phyloP scores from a whole-genome alignment of 2,888 invertebrate genomes.

The Trissoscelio sp. region DNA sequence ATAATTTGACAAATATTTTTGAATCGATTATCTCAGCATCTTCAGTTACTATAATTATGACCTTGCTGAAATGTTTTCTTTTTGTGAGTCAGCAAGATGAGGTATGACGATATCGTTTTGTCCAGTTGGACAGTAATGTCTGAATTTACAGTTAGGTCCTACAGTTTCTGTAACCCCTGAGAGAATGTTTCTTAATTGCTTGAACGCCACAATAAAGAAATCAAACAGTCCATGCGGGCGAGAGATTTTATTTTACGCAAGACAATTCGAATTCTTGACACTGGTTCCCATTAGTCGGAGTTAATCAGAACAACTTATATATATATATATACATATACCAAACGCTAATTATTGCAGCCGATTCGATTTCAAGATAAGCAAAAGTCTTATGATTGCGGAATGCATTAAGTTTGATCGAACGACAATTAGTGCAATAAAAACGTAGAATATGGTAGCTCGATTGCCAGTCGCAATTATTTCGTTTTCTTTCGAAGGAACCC shows the following conservation, averaged over 20 bases:
- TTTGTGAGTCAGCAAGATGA: slow-evolving; percentile 41
- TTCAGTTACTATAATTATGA: slow-evolving; percentile 24
- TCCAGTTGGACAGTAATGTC: slow-evolving; percentile 41
- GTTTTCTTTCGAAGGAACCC: slow-evolving; percentile 34
- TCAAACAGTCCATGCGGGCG: slow-evolving; percentile 35
- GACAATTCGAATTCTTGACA: slow-evolving; percentile 31
- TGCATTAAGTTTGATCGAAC: neutral
- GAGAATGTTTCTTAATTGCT: slow-evolving; percentile 43
- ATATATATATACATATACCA: too few relatives aligned
- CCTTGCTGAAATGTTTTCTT: slow-evolving; percentile 38
- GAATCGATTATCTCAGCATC: neutral
- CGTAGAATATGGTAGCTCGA: neutral
- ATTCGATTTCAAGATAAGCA: too few relatives aligned
- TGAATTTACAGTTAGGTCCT: slow-evolving; percentile 49
- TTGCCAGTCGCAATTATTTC: slow-evolving; percentile 43
- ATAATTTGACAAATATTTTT: slow-evolving; percentile 38
- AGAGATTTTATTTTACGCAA: slow-evolving; percentile 34
- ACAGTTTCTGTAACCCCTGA: slow-evolving; percentile 34
- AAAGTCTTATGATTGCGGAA: too few relatives aligned
- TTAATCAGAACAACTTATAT: slow-evolving; percentile 4
- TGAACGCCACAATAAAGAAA: slow-evolving; percentile 42
- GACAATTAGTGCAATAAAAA: slow-evolving; percentile 28
- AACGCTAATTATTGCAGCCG: too few relatives aligned
- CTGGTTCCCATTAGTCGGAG: slow-evolving; percentile 23
- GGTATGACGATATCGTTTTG: slow-evolving; percentile 38